Evolutionary conservation across 2,888 invertebrate genomes (phyloP), one percentile per base, ranked within the genome.

Genomic region (Emesis castigata): DNA sequence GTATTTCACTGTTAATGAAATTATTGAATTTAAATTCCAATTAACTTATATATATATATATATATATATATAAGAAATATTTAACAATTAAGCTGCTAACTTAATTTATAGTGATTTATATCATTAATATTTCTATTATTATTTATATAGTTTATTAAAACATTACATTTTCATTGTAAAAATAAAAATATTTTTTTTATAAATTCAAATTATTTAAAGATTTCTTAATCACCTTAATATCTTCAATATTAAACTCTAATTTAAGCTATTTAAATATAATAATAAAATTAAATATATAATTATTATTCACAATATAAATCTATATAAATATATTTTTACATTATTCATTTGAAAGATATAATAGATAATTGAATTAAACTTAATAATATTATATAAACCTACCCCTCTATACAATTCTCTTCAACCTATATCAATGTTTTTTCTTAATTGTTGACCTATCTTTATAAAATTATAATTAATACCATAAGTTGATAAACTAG

Each of bases 1-100:
- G 97, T 96, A 93, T 96, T 95, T 96, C 95, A 96, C 95, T 96
- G 96, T 97, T 97, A 96, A 97, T 96, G 95, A 96, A 96, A 96
- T 82, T 81, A 96, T 90, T 96, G 96, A 96, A 93, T 91, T 73
- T 72, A 61, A 66, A 87, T 93, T 96, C 96, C 96, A 85, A 82
- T 83, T 83, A 79, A 81, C 44, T 39, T 61, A 18, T 69, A 48
- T 26, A n/a, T 48, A 66, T 39, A 39, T 39, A 31, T 31, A 31
- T 31, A 65, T 65, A 18, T 39, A 26, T n/a, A 5, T 34, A 22
- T 4, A 7, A 91, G 96, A 96, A 96, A 96, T 96, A 96, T 92
- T 9, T 91, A 91, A 90, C 92, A 91, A 90, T 92, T 93, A 96
- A 96, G 96, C 96, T 96, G 95, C 96, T 97, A 97, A 97, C 96